Percentiles rank a stretch among this genome's conserved stretches.
These are phyloP conservation scores for Alauda arvensis DNA, from an alignment of 2,797 vertebrate species.

Conservation along the genomic window DNA sequence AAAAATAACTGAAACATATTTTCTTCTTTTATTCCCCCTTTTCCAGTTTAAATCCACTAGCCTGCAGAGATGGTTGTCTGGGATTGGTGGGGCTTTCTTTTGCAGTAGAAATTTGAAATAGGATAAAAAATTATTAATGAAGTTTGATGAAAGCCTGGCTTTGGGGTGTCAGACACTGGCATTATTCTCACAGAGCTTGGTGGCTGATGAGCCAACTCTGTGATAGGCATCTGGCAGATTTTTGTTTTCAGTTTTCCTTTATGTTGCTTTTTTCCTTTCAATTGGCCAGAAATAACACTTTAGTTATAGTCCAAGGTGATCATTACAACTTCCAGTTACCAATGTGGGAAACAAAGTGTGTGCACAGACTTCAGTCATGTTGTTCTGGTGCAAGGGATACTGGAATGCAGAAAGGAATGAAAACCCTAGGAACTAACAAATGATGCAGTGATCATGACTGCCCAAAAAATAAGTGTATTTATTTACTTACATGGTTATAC, in stretches of 20 bases:
- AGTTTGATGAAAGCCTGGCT: neutral
- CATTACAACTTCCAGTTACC: neutral
- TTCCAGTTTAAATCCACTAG: neutral
- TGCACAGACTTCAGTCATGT: neutral
- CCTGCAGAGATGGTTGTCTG: neutral
- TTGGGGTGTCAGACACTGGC: neutral
- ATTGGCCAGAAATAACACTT: neutral
- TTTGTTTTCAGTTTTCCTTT: neutral
- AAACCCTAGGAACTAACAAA: neutral
- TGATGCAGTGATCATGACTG: neutral
- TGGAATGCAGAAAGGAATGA: neutral
- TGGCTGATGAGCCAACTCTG: neutral
- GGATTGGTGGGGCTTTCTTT: neutral
- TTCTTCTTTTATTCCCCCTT: rapidly evolving
- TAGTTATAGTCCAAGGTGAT: neutral
- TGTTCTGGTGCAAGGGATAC: neutral
- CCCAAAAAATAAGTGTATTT: neutral
- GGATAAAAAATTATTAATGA: neutral
- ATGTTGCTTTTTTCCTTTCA: neutral
- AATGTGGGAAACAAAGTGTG: neutral
- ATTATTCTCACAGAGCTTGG: neutral
- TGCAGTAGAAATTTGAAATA: neutral
- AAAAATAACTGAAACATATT: neutral
- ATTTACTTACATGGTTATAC: neutral
- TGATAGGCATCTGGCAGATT: neutral